A percentile compares a stretch with the other conserved stretches of the same genome.
Evolutionary conservation across 2,797 vertebrate genomes (phyloP).

Genomic region (Fundulus diaphanus): DNA sequence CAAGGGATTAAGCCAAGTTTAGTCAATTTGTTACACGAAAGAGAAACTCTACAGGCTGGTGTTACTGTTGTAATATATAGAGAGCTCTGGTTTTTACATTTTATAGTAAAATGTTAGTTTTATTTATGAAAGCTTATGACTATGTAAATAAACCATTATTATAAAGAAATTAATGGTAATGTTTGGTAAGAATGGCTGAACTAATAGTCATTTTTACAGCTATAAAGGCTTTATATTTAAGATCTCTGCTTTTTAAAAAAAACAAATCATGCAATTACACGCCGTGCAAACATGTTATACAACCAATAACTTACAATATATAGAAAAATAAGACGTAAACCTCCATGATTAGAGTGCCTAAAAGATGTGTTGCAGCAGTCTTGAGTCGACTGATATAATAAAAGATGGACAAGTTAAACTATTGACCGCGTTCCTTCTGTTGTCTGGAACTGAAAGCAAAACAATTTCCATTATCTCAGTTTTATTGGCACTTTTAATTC

Average conservation of each 20-base stretch:
- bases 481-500: neutral
- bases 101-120: neutral
- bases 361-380: too few species aligned
- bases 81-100: neutral
- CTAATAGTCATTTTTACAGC: neutral
- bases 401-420: neutral
- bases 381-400: neutral
- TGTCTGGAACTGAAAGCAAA: neutral
- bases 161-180: neutral
- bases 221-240: neutral
- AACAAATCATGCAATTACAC: neutral
- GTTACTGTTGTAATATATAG: neutral
- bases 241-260: neutral
- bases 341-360: neutral
- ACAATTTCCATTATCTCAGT: neutral
- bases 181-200: neutral
- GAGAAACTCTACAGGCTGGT: neutral
- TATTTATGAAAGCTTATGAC: neutral
- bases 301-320: too few species aligned
- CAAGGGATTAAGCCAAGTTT: conserved; percentile 49
- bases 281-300: neutral
- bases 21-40: conserved; percentile 20
- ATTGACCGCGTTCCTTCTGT: neutral
- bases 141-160: neutral
- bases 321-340: too few species aligned